A percentile compares a stretch with the other conserved stretches of the same genome.
phyloP scores from a whole-genome alignment of 1,140 invertebrate species.

The Oryctes rhinoceros region DNA sequence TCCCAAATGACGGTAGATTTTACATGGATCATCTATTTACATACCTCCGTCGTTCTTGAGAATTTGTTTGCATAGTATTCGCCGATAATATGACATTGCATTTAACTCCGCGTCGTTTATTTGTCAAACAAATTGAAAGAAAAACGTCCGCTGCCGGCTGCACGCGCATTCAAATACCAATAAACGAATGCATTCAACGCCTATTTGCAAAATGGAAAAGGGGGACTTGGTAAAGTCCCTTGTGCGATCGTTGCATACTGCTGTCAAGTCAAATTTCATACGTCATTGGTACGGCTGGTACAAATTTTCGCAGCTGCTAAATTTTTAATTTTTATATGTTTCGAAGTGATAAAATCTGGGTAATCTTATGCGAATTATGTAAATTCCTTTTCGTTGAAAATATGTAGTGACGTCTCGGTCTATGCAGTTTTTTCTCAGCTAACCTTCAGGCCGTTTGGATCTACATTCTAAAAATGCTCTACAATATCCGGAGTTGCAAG shows the following conservation, averaged over 20 bases:
- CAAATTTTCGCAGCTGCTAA: not conserved
- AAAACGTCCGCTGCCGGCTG: conserved; percentile 17
- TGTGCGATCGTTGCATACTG: not conserved
- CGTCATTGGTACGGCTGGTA: not conserved
- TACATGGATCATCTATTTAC: conserved; percentile 6
- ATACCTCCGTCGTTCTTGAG: conserved; percentile 9
- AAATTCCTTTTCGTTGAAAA: no score
- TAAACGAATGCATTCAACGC: conserved; percentile 23
- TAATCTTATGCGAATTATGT: no score
- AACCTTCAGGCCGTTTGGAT: no score
- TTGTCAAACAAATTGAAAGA: conserved; percentile 33
- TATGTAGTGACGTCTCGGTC: no score
- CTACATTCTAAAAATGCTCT: no score
- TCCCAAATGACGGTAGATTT: not conserved
- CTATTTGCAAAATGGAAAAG: conserved; percentile 23
- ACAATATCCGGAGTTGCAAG: no score
- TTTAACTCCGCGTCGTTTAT: conserved; percentile 15
- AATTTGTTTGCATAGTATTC: conserved; percentile 14
- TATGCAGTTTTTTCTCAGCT: no score
- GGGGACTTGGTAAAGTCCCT: not conserved
- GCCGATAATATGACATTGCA: conserved; percentile 9
- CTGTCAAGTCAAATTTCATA: not conserved
- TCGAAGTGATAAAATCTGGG: no score
- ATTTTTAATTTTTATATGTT: not conserved
- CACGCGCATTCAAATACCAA: conserved; percentile 22